Base-by-base conservation (phyloP, 2,888 invertebrate species). In the Aphodius sticticus region DNA sequence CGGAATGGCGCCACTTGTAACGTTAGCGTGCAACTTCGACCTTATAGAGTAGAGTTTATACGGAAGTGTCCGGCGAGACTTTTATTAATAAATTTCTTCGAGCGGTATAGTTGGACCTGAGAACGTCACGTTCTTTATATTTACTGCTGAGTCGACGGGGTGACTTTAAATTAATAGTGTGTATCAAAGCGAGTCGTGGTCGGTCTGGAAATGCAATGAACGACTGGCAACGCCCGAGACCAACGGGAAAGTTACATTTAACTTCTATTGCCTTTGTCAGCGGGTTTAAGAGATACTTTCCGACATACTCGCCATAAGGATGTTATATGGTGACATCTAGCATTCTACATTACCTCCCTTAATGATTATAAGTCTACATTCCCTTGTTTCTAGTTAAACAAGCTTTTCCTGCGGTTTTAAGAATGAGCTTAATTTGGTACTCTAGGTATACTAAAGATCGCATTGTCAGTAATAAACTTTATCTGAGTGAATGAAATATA, bases 1-100 rank as follows among this genome's bases (percentile, higher is more conserved):
- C 53, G 53, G 53, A 53, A 53, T 53, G 53, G 53, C 53, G 53
- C 53, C 53, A 53, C 53, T 53, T 53, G 53, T 53, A 53, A 53
- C 53, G 53, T 53, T 53, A 53, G 53, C 53, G 53, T 5, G 53
- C 53, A 53, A 53, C 53, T 53, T 53, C 53, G 53, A 53, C 4
- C 53, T 53, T 53, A 53, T 53, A 53, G 1, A 53, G 53, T 53
- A 1, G 53, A 53, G 53, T 53, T 53, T 53, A 53, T 53, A 53
- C 12, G 53, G 12, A 53, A 53, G 53, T 53, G 53, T 53, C 7
- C 53, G 7, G 53, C 53, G 53, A 53, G 53, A 53, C 9, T 53
- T 53, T 53, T 53, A 53, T 53, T 53, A 53, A 53, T 53, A 53
- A 53, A 53, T 53, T 53, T 53, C 12, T 9, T 53, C 9, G 53